phyloP scores from a whole-genome alignment of 2,113 vertebrate genomes.

The Prunella fulvescens region DNA sequence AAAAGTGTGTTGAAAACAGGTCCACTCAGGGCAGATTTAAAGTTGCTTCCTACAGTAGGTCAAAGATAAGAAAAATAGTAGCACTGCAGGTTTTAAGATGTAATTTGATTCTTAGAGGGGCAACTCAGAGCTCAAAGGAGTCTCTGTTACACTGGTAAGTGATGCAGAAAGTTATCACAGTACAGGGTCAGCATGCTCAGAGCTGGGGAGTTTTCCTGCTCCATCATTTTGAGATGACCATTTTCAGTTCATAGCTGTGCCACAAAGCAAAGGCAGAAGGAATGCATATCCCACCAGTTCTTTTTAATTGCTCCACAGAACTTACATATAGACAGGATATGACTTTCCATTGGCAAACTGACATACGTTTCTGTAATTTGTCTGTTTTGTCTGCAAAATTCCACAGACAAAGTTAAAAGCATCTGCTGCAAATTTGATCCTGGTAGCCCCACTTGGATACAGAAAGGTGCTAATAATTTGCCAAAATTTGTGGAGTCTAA shows the following conservation, averaged over 20 bases:
- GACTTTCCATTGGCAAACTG: not conserved
- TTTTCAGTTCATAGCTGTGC: not conserved
- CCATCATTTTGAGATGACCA: not conserved
- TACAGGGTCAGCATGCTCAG: not conserved
- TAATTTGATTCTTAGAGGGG: constrained; percentile 14
- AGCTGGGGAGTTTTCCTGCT: not conserved
- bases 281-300: not conserved
- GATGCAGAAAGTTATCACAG: not conserved
- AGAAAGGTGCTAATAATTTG: constrained; percentile 11
- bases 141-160: not conserved
- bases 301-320: not conserved
- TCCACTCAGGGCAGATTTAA: not conserved
- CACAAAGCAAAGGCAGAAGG: not conserved
- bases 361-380: not conserved
- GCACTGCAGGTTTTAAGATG: not conserved
- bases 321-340: not conserved
- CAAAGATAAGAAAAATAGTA: constrained; percentile 27
- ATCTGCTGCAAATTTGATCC: constrained; percentile 37
- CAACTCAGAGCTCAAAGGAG: not conserved
- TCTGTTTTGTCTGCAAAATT: constrained; percentile 46
- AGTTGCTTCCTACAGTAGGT: not conserved
- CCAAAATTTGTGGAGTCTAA: not conserved
- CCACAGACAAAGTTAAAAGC: not conserved
- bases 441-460: not conserved
- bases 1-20: not conserved